phyloP scores from a whole-genome alignment of 2,113 vertebrate genomes.

The Protobothrops mucrosquamatus region DNA sequence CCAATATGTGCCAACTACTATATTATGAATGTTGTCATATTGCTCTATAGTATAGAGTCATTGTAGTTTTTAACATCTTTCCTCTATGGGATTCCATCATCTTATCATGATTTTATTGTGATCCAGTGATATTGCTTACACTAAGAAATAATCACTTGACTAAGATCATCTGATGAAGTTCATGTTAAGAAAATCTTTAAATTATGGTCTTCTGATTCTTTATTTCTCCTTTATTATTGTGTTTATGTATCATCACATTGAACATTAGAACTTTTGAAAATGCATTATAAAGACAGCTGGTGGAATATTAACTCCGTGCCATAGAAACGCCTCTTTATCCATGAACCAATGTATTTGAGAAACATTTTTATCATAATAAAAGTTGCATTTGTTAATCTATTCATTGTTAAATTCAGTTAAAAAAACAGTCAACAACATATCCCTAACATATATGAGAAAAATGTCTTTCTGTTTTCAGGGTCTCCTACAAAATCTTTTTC shows the following conservation, averaged over 20 bases:
- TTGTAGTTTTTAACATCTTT: neutral
- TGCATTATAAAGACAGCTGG: neutral
- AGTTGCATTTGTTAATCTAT: neutral
- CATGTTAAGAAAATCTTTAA: neutral
- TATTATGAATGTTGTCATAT: neutral
- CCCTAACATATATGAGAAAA: neutral
- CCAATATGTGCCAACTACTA: neutral
- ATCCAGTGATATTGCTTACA: neutral
- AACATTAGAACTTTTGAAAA: neutral
- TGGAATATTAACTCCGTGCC: neutral
- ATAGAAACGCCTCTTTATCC: neutral
- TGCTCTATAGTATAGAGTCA: neutral
- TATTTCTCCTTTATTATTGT: no score
- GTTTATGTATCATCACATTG: neutral
- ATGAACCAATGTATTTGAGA: neutral
- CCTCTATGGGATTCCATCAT: neutral
- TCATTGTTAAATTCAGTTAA: neutral
- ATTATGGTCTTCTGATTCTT: neutral
- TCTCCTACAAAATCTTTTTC: conserved; percentile 86
- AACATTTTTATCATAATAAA: neutral
- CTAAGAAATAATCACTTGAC: neutral
- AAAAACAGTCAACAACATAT: neutral
- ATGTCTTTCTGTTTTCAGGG: conserved; percentile 74
- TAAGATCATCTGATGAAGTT: neutral
- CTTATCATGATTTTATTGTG: neutral